Base-by-base conservation (phyloP, 92 coral and sea anemone species). In the Bergia puertoricense region DNA sequence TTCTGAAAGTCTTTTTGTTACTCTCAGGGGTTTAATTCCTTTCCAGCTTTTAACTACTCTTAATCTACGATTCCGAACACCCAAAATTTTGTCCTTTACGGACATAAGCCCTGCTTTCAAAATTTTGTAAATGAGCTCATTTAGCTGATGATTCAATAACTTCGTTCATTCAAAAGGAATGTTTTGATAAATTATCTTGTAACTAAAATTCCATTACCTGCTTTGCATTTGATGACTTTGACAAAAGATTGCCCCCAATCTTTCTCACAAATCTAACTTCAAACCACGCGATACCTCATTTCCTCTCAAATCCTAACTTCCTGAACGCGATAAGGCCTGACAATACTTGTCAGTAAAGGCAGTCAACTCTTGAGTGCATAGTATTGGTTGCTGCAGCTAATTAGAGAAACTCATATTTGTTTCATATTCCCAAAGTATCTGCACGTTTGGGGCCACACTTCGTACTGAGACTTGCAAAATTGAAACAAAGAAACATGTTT, bases 311-410 rank as follows among this genome's bases (percentile, higher is more conserved):
- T 84, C 18, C 22, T 65, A 30, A 84, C 66, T 84, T 71, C 79
- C 79, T 84, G 87, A 73, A 44, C 51, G 79, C 41, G 87, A 84
- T 84, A 84, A 84, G 87, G 11, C 22, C 43, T 72, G 48, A 48
- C 85, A 73, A 6, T 38, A 71, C 66, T 84, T 84, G 87, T 84
- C 87, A 71, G 71, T 36, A 15, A 46, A 4, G 30, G 46, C 42
- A 82, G 56, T 15, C 59, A 13, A 22, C 0, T 20, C 72, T 84
- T 71, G 87, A 84, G 77, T 69, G 79, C 79, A 68, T 30, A 45
- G 41, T 30, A n/a, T 30, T 36, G 41, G 82, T 30, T 15, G 20
- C 67, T 30, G 79, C 48, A 6, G 30, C 67, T 66, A 18, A 84
- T 71, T n/a, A 43, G 51, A 22, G 81, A 30, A 79, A 50, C 39